Conservation (phyloP, 2,113 vertebrate genomes). For the Chitala chitala region DNA sequence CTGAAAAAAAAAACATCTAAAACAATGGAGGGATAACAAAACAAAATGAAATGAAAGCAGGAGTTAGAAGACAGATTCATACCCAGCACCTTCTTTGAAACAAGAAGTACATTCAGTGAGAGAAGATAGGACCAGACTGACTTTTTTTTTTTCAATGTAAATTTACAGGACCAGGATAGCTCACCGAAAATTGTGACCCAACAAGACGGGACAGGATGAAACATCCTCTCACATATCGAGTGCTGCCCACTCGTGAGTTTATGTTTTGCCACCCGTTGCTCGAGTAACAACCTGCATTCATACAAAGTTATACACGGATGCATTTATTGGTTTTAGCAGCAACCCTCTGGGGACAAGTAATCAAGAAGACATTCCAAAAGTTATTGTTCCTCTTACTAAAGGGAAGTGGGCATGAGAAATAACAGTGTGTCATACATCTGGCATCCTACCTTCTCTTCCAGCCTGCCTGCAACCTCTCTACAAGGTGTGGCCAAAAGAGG, state of each 20-base stretch:
- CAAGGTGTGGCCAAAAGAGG: slow-evolving; percentile 1
- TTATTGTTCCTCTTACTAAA: slow-evolving; percentile 41
- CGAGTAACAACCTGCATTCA: slow-evolving; percentile 8
- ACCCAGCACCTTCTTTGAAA: not conserved
- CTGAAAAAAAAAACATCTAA: too few species aligned
- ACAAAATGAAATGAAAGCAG: not conserved
- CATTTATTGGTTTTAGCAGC: slow-evolving; percentile 27
- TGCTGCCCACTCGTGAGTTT: slow-evolving; percentile 31
- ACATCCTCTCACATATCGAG: not conserved
- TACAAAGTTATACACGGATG: slow-evolving; percentile 20
- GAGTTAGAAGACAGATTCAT: not conserved
- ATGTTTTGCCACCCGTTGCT: slow-evolving; percentile 8
- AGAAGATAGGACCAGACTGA: not conserved
- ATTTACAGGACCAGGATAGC: not conserved
- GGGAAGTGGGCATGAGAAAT: slow-evolving; percentile 22
- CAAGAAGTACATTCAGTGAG: not conserved
- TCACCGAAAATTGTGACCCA: not conserved
- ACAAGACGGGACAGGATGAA: slow-evolving; percentile 5
- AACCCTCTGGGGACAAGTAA: slow-evolving; percentile 28
- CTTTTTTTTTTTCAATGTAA: not conserved
- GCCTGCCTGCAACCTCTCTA: not conserved
- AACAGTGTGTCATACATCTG: slow-evolving; percentile 4
- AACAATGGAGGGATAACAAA: not conserved
- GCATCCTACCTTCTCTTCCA: slow-evolving; percentile 16
- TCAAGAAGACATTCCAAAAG: slow-evolving; percentile 34